Evolutionary conservation across 2,797 vertebrate species (phyloP).

Genomic region (Enteromius argenteus): DNA sequence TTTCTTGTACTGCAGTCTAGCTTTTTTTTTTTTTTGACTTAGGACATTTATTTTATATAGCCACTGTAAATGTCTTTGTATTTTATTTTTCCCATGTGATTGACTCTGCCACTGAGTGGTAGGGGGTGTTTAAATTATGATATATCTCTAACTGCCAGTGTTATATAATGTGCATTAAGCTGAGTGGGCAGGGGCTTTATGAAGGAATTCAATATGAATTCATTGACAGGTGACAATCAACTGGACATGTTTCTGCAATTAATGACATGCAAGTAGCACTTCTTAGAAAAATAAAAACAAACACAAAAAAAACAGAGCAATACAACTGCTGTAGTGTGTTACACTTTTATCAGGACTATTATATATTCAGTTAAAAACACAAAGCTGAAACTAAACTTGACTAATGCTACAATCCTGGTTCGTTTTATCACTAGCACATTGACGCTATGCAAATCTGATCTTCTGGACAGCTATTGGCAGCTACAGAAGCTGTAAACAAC

Average conservation of each 20-base stretch:
- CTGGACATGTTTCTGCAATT: constrained; percentile 51
- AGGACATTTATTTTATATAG: constrained; percentile 67
- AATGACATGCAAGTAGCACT: constrained; percentile 52
- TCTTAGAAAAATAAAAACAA: constrained; percentile 28
- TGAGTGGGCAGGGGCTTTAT: constrained; percentile 50
- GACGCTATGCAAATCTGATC: constrained; percentile 74
- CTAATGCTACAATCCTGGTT: constrained; percentile 49
- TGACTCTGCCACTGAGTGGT: constrained; percentile 81
- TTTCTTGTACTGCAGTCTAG: constrained; percentile 52
- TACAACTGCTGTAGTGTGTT: constrained; percentile 66
- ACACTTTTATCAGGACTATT: constrained; percentile 40
- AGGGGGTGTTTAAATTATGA: constrained; percentile 76
- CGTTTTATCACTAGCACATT: constrained; percentile 54
- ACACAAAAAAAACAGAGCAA: constrained; percentile 52
- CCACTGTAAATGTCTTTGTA: constrained; percentile 79
- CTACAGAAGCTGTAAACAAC: constrained; percentile 63
- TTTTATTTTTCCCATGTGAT: constrained; percentile 72
- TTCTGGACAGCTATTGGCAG: constrained; percentile 66
- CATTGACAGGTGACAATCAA: constrained; percentile 63
- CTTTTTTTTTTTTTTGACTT: constrained; percentile 47
- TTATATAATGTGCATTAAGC: constrained; percentile 67
- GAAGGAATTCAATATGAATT: constrained; percentile 56
- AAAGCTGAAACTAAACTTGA: constrained; percentile 61
- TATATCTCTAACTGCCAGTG: constrained; percentile 70
- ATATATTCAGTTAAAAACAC: constrained; percentile 47